A percentile compares a stretch with the other conserved stretches of the same genome.
Evolutionary conservation across 2,888 invertebrate species (phyloP).

Genomic region (Linyphia triangularis): DNA sequence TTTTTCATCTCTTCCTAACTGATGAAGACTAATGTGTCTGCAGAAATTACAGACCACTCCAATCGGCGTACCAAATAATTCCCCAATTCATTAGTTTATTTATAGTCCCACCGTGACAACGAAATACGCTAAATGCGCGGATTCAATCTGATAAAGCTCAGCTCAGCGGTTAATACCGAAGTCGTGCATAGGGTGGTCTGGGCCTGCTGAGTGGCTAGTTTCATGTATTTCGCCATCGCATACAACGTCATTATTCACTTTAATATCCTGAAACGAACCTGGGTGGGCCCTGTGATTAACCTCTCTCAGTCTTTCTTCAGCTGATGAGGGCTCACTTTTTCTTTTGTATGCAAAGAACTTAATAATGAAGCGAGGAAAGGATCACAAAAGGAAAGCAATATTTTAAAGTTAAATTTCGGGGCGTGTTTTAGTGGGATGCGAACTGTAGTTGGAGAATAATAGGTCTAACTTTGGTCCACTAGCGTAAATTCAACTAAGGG

Average conservation of each 20-base stretch:
- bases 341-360: too few relatives aligned
- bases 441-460: too few relatives aligned
- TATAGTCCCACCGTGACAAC: conserved; percentile 71
- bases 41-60: conserved; percentile 67
- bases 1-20: conserved; percentile 49
- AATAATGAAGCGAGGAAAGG: too few relatives aligned
- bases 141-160: conserved; percentile 63
- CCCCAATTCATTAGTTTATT: conserved; percentile 75
- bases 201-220: conserved; percentile 50
- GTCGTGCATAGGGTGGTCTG: conserved; percentile 66
- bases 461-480: too few relatives aligned
- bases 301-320: conserved; percentile 20
- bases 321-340: conserved; percentile 24
- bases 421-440: too few relatives aligned
- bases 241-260: conserved; percentile 72
- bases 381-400: too few relatives aligned
- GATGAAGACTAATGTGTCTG: conserved; percentile 74
- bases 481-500: too few relatives aligned
- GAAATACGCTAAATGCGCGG: conserved; percentile 71
- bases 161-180: conserved; percentile 48
- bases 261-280: conserved; percentile 67
- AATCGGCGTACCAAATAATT: conserved; percentile 72
- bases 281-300: conserved; percentile 71
- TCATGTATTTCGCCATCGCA: conserved; percentile 59
- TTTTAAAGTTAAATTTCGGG: too few relatives aligned